These are phyloP conservation scores for Sweltsa coloradensis DNA, from an alignment of 1,140 invertebrate genomes.

Conservation along the genomic window DNA sequence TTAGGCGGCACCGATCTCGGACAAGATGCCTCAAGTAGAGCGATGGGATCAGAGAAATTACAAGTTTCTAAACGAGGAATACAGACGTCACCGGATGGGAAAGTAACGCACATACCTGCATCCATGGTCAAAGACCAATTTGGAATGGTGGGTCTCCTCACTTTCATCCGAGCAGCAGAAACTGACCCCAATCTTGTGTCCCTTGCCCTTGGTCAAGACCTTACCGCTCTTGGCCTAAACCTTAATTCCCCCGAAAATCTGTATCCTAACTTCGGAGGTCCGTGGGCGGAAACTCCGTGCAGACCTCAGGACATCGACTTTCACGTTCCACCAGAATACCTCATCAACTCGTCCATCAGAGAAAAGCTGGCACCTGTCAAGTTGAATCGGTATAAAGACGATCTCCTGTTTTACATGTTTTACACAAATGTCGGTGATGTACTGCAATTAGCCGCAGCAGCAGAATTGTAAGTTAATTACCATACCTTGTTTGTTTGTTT, in stretches of 20 bases:
- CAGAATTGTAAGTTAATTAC: slow-evolving; percentile 87
- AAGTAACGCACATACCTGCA: slow-evolving; percentile 93
- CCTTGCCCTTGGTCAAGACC: slow-evolving; percentile 89
- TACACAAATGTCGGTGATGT: slow-evolving; percentile 98
- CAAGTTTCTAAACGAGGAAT: slow-evolving; percentile 61
- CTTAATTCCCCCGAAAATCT: slow-evolving; percentile 94
- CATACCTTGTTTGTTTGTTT: neutral
- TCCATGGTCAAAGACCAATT: slow-evolving; percentile 99
- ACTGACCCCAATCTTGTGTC: slow-evolving; percentile 91
- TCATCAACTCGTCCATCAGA: slow-evolving; percentile 85
- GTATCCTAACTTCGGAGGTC: slow-evolving; percentile 94
- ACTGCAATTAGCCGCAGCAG: slow-evolving; percentile 89
- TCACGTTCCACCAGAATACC: slow-evolving; percentile 96
- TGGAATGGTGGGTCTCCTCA: slow-evolving; percentile 94
- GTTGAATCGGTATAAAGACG: slow-evolving; percentile 94
- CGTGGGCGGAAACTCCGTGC: slow-evolving; percentile 95
- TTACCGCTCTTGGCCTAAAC: slow-evolving; percentile 94
- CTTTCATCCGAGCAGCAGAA: slow-evolving; percentile 95
- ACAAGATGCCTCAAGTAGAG: slow-evolving; percentile 13
- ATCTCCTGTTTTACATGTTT: slow-evolving; percentile 98
- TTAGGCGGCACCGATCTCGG: neutral
- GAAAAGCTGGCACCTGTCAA: slow-evolving; percentile 92
- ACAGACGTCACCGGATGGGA: slow-evolving; percentile 85
- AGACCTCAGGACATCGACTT: slow-evolving; percentile 98
- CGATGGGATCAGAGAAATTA: slow-evolving; percentile 17